phyloP scores from a whole-genome alignment of 2,888 invertebrate species.

The Agrotis ipsilon region DNA sequence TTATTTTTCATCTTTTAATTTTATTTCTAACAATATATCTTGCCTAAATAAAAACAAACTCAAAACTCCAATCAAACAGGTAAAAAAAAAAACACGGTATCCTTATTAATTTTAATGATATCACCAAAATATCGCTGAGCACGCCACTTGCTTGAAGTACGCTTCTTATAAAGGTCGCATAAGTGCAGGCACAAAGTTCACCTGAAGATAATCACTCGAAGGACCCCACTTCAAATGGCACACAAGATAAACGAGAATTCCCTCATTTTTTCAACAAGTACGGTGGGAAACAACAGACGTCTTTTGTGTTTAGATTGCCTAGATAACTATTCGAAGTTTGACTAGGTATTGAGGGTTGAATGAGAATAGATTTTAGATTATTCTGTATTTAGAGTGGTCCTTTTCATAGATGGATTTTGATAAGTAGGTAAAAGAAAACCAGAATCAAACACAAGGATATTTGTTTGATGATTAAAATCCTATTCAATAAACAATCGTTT shows the following conservation, averaged over 20 bases:
- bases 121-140: conserved; percentile 85
- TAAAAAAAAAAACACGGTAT: conserved; percentile 64
- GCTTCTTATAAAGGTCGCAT: conserved; percentile 84
- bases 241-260: conserved; percentile 86
- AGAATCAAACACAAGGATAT: no score
- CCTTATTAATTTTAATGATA: conserved; percentile 88
- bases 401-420: background rate
- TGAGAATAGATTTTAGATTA: conserved; percentile 13
- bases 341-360: conserved; percentile 10
- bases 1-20: background rate
- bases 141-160: conserved; percentile 79
- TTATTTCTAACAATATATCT: background rate
- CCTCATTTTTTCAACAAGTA: conserved; percentile 75
- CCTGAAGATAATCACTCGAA: conserved; percentile 83
- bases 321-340: conserved; percentile 15
- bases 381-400: background rate
- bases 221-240: conserved; percentile 83
- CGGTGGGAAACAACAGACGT: conserved; percentile 63
- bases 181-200: conserved; percentile 81
- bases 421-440: background rate
- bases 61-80: conserved; percentile 14
- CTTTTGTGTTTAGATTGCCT: conserved; percentile 50
- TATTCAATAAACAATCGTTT: no score
- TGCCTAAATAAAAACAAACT: background rate
- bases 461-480: no score